These are phyloP conservation scores for Drosophila antonietae DNA, from an alignment of 2,888 invertebrate species.

Conservation along the genomic window DNA sequence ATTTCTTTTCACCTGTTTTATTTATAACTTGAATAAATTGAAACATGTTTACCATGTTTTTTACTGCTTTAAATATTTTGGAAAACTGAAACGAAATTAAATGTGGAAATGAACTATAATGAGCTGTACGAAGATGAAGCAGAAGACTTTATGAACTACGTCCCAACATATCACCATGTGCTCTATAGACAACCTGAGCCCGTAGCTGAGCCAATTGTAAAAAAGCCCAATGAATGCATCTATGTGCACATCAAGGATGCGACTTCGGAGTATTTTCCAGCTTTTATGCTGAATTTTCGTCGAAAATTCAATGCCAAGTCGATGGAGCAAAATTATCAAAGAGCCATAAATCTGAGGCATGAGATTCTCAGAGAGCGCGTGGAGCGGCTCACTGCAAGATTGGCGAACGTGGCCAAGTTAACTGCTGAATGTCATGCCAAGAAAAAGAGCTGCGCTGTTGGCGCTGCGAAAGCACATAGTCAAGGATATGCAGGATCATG, in stretches of 20 bases:
- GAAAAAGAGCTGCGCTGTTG: not conserved
- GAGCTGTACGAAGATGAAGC: not conserved
- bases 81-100: constrained; percentile 22
- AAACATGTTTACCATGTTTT: not conserved
- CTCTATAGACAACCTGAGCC: not conserved
- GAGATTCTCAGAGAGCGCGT: not conserved
- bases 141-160: not conserved
- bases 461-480: not conserved
- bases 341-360: constrained; percentile 3
- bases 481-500: constrained; percentile 36
- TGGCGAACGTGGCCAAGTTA: not conserved
- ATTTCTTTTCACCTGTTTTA: not conserved
- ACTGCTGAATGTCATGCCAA: not conserved
- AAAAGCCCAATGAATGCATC: constrained; percentile 10
- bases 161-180: not conserved
- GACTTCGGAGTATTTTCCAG: constrained; percentile 11
- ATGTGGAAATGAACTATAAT: constrained; percentile 17
- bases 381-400: not conserved
- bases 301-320: not conserved
- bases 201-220: rapidly evolving
- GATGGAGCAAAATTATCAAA: constrained; percentile 10
- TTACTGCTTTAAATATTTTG: not conserved
- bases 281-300: constrained; percentile 7
- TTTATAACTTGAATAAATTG: not conserved
- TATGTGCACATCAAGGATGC: constrained; percentile 36